Evolutionary conservation across 2,113 vertebrate species (phyloP), one percentile per base, ranked within the genome.

Genomic region (Orientallactaga bullata): DNA sequence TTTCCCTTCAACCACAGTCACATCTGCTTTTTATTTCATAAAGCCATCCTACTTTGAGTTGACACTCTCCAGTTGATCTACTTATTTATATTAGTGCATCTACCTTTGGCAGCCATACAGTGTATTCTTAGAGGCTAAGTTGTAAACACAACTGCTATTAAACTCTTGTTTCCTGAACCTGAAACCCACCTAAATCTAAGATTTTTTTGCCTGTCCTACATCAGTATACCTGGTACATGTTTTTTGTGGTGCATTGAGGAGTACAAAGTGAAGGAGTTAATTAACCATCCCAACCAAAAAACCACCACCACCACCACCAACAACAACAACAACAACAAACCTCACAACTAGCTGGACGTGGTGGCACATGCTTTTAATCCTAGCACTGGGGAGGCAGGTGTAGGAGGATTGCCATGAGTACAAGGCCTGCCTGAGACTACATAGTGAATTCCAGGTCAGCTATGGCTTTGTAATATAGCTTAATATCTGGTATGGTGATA

Each of bases 21-120:
- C 23, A 74, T 79, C 85, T 81, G 61, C 66, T 79, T 95, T 96
- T 96, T 86, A 89, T 85, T 92, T 93, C 51, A 51, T 74, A 74
- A 90, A 93, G 28, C 89, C 69, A 55, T 93, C 32, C 61, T 76
- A 51, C 85, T 90, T 93, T 85, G 21, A 60, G 71, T 78, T 92
- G 39, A 78, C 8, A 55, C 32, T 79, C 51, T 90, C 73, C 89
- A 37, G 16, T 51, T 77, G 28, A 91, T 85, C 35, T 61, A 71
- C 88, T 95, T 1, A 37, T 93, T 93, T 96, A 65, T 32, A 47
- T 96, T 96, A 93, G 63, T 79, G 30, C 17, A 85, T 47, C 35
- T 82, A 84, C 82, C 60, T 94, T 92, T 93, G 65, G 79, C 93
- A 91, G 83, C 42, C 68, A 71, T 51, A 78, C 95, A 72, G 39